Percentiles rank a stretch among this genome's conserved stretches.
phyloP scores from a whole-genome alignment of 2,888 invertebrate species.

The Cataglyphis livida region DNA sequence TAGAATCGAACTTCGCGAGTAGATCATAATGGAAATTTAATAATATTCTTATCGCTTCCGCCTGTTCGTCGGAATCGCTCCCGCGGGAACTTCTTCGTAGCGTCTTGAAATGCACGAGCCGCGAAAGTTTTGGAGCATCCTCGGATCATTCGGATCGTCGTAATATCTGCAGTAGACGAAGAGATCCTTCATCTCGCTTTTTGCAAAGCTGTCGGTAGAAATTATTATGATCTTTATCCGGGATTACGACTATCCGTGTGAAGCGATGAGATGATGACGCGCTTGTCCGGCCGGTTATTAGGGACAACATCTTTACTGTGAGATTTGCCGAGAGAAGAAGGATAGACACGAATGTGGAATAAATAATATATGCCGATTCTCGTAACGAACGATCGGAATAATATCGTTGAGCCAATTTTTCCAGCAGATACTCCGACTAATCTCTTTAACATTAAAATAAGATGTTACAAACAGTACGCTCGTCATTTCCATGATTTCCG shows the following conservation, averaged over 20 bases:
- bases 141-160: not conserved
- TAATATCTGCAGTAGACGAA: not conserved
- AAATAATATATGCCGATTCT: constrained; percentile 78
- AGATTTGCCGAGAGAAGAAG: constrained; percentile 30
- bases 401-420: constrained; percentile 66
- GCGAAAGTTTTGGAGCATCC: constrained; percentile 58
- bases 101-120: constrained; percentile 37
- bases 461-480: constrained; percentile 18
- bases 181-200: too few relatives aligned
- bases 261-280: not conserved
- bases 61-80: constrained; percentile 72
- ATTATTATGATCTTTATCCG: not conserved
- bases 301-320: constrained; percentile 70
- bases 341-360: constrained; percentile 71
- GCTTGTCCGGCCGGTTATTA: constrained; percentile 41
- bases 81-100: constrained; percentile 57
- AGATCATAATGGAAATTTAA: constrained; percentile 83
- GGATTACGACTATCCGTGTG: not conserved
- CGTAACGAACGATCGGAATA: constrained; percentile 76
- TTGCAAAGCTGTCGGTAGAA: not conserved
- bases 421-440: constrained; percentile 68
- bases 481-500: not conserved
- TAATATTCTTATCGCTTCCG: constrained; percentile 77
- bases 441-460: constrained; percentile 3
- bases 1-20: constrained; percentile 63